A percentile compares a stretch with the other conserved stretches of the same genome.
Conservation (phyloP, 2,888 invertebrate species). For the Temnothorax ravouxi region DNA sequence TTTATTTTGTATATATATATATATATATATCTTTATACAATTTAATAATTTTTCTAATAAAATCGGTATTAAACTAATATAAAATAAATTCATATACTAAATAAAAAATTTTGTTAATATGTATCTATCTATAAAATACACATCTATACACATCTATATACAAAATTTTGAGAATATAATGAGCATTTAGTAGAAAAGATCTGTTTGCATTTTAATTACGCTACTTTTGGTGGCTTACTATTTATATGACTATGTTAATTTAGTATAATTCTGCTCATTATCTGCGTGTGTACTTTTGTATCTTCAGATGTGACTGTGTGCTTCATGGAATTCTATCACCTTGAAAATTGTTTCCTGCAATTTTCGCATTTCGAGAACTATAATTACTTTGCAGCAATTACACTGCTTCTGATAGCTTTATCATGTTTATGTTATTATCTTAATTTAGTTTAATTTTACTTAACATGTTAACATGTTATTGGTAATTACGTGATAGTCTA, state of each 20-base stretch:
- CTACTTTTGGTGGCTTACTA: background rate
- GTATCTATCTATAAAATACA: no score
- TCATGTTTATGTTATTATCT: constrained; percentile 17
- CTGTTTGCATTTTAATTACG: background rate
- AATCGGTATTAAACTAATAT: background rate
- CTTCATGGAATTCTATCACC: constrained; percentile 17
- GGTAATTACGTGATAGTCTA: background rate
- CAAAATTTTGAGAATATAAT: background rate
- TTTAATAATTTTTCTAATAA: background rate
- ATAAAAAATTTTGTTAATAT: background rate
- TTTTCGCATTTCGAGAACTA: constrained; percentile 19
- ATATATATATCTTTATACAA: background rate
- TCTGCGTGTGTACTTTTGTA: background rate
- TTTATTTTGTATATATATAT: background rate
- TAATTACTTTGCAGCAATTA: constrained; percentile 9
- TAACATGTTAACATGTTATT: background rate
- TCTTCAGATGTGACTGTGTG: background rate
- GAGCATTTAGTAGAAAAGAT: background rate
- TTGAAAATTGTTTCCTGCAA: constrained; percentile 8
- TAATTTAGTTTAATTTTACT: constrained; percentile 28
- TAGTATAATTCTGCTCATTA: constrained; percentile 10
- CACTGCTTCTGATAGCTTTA: constrained; percentile 13
- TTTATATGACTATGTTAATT: constrained; percentile 1
- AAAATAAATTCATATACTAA: background rate
- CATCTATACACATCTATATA: background rate